Percentiles rank a stretch among this genome's conserved stretches.
phyloP scores from a whole-genome alignment of 1,140 invertebrate species.

The Anastrepha obliqua region DNA sequence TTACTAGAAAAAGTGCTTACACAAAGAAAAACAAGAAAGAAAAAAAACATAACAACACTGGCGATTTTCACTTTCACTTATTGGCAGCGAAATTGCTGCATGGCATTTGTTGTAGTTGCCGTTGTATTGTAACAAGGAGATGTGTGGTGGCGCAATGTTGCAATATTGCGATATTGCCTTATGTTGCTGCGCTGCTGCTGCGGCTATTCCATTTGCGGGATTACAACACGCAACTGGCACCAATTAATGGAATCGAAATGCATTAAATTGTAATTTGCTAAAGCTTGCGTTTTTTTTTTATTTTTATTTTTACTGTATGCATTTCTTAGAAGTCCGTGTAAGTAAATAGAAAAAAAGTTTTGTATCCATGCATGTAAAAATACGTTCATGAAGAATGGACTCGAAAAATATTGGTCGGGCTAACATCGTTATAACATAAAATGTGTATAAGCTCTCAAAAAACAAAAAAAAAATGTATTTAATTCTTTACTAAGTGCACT shows the following conservation, averaged over 20 bases:
- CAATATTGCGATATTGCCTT: background rate
- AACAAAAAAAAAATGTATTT: too few species aligned
- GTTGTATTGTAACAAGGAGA: background rate
- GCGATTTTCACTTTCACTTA: constrained; percentile 39
- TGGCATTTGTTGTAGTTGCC: background rate
- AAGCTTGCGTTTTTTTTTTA: background rate
- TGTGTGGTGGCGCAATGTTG: background rate
- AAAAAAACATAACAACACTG: background rate
- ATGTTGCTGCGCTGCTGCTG: background rate
- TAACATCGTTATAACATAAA: too few species aligned
- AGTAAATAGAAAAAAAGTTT: too few species aligned
- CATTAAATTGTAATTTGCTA: background rate
- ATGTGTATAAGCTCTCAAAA: too few species aligned
- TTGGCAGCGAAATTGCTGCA: constrained; percentile 29
- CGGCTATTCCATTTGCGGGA: background rate
- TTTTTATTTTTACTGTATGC: background rate
- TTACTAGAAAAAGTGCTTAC: constrained; percentile 1
- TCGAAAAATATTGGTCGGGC: too few species aligned
- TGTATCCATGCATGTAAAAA: too few species aligned
- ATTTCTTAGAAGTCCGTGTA: too few species aligned
- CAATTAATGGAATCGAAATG: constrained; percentile 28
- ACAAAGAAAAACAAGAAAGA: background rate
- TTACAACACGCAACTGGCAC: constrained; percentile 19
- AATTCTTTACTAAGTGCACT: too few species aligned
- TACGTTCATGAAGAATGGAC: too few species aligned